Percentiles rank a stretch among this genome's conserved stretches.
phyloP scores from a whole-genome alignment of 2,797 vertebrate genomes.

The Pantherophis alleghaniensis region DNA sequence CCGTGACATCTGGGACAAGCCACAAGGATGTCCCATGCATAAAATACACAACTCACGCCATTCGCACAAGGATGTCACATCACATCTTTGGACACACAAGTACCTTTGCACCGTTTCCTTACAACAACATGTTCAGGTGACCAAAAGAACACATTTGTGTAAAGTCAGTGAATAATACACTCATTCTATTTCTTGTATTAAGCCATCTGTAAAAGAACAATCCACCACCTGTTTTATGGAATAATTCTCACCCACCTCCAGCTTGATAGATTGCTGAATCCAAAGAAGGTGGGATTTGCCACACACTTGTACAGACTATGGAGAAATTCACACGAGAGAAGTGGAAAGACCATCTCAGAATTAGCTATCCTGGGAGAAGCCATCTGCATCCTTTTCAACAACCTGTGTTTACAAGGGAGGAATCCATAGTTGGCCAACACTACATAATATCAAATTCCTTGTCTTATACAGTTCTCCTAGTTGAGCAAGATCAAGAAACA shows the following conservation, averaged over 20 bases:
- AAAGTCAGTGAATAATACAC: background rate
- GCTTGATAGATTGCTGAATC: background rate
- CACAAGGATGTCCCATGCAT: background rate
- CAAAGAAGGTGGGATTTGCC: background rate
- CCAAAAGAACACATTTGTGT: constrained; percentile 27
- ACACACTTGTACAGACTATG: background rate
- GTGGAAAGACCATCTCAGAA: background rate
- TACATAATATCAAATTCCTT: background rate
- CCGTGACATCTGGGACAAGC: background rate
- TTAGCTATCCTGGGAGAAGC: background rate
- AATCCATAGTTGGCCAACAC: background rate
- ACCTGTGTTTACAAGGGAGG: background rate
- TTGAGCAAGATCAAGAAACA: background rate
- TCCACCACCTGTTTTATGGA: constrained; percentile 8
- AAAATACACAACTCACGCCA: background rate
- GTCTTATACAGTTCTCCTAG: background rate
- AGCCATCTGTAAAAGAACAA: background rate
- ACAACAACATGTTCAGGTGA: background rate
- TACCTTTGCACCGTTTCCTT: background rate
- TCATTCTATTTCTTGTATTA: constrained; percentile 24
- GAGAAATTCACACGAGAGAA: background rate
- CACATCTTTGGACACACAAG: background rate
- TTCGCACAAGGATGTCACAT: background rate
- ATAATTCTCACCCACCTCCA: constrained; percentile 22
- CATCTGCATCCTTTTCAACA: background rate